Conservation (phyloP, 2,888 invertebrate species). For the Folsomia candida region DNA sequence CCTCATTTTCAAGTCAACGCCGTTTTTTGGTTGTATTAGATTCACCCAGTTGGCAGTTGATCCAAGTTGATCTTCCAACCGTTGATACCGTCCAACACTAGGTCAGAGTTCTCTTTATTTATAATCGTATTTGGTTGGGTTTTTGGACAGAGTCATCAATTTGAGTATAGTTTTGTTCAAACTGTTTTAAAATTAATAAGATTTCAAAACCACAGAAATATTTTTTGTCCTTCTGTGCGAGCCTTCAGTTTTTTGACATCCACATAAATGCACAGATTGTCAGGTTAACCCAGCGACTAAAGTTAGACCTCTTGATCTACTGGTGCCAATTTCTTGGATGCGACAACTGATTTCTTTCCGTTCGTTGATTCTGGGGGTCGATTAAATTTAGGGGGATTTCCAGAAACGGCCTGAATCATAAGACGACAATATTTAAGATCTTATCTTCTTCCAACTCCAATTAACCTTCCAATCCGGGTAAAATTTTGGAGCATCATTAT, state of each 20-base stretch:
- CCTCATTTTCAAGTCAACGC: background rate
- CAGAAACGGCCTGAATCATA: conserved; percentile 2
- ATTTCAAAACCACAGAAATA: no score
- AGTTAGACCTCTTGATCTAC: background rate
- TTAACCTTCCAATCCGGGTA: background rate
- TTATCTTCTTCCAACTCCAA: background rate
- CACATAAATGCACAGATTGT: background rate
- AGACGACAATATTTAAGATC: no score
- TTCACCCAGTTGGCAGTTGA: no score
- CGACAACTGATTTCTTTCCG: background rate
- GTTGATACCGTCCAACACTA: background rate
- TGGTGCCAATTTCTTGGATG: background rate
- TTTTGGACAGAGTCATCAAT: background rate
- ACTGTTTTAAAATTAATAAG: no score
- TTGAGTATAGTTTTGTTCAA: background rate
- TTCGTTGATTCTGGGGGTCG: background rate
- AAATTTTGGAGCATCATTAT: conserved; percentile 8
- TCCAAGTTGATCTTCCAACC: no score
- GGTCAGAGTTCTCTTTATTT: background rate
- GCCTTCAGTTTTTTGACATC: background rate
- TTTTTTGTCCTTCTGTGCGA: no score
- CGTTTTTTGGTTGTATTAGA: background rate
- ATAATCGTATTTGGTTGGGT: background rate
- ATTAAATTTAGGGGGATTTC: background rate
- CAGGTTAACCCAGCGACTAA: background rate